Conservation (phyloP, 2,888 invertebrate genomes). For the Eristalinus sepulchralis region DNA sequence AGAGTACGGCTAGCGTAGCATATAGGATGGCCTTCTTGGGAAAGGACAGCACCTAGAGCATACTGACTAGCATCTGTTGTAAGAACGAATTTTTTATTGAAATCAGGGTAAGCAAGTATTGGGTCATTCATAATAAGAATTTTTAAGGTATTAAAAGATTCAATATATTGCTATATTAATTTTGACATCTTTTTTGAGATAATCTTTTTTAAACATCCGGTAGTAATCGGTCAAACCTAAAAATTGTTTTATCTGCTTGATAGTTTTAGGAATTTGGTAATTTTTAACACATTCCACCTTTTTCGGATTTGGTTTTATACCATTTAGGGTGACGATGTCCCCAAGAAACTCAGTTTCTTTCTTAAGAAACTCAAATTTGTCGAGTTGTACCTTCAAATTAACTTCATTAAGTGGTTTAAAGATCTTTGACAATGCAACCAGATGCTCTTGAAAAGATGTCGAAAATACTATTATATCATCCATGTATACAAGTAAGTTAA, state of each 20-base stretch:
- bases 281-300: slow-evolving; percentile 74
- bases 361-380: too few relatives aligned
- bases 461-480: slow-evolving; percentile 75
- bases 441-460: slow-evolving; percentile 74
- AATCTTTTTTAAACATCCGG: slow-evolving; percentile 65
- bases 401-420: too few relatives aligned
- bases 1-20: neutral
- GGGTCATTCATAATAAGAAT: neutral
- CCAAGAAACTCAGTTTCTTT: slow-evolving; percentile 71
- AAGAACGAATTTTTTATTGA: slow-evolving; percentile 3
- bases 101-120: slow-evolving; percentile 56
- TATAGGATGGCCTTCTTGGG: too few relatives aligned
- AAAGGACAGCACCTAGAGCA: neutral
- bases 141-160: slow-evolving; percentile 3
- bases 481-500: slow-evolving; percentile 73
- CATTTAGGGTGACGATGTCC: slow-evolving; percentile 68
- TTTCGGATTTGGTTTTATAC: slow-evolving; percentile 74
- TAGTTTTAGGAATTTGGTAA: slow-evolving; percentile 71
- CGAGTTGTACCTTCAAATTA: too few relatives aligned
- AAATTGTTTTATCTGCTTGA: slow-evolving; percentile 73
- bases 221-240: slow-evolving; percentile 72
- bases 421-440: slow-evolving; percentile 59
- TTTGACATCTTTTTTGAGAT: slow-evolving; percentile 25
- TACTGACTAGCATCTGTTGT: neutral
- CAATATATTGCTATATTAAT: neutral